Conservation (phyloP, 2,113 vertebrate genomes). For the Paratilapia polleni region DNA sequence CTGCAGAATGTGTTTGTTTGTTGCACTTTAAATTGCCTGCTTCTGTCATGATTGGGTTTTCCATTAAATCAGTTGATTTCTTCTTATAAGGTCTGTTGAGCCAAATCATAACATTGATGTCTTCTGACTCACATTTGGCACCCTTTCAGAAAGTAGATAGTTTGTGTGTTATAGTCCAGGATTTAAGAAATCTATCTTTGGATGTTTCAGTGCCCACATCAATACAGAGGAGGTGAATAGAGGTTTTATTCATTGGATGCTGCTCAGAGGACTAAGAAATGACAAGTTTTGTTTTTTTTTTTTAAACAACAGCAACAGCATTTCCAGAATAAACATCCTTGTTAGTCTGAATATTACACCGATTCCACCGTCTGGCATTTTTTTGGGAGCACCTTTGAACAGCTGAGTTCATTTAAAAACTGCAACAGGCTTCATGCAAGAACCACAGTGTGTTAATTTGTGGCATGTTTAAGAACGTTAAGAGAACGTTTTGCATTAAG, state of each 20-base stretch:
- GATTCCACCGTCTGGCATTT: background rate
- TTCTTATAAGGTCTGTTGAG: background rate
- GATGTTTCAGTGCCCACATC: background rate
- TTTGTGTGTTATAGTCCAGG: too few species aligned
- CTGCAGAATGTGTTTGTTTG: background rate
- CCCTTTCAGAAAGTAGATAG: background rate
- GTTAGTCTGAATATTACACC: background rate
- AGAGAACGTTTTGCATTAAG: too few species aligned
- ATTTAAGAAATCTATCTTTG: background rate
- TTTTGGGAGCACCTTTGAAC: too few species aligned
- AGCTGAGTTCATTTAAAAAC: too few species aligned
- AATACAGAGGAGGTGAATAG: background rate
- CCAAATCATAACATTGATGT: background rate
- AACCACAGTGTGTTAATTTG: too few species aligned
- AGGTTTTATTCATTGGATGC: background rate
- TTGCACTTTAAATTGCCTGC: rapidly evolving
- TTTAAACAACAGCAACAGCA: background rate
- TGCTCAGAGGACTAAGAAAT: background rate
- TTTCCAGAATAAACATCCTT: background rate
- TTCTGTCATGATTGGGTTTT: background rate
- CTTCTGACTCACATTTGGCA: background rate
- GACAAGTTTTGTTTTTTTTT: background rate
- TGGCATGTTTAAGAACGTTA: too few species aligned
- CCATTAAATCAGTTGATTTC: background rate
- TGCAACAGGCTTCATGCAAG: too few species aligned